Evolutionary conservation across 2,113 vertebrate species (phyloP).

Genomic region (Rana temporaria): DNA sequence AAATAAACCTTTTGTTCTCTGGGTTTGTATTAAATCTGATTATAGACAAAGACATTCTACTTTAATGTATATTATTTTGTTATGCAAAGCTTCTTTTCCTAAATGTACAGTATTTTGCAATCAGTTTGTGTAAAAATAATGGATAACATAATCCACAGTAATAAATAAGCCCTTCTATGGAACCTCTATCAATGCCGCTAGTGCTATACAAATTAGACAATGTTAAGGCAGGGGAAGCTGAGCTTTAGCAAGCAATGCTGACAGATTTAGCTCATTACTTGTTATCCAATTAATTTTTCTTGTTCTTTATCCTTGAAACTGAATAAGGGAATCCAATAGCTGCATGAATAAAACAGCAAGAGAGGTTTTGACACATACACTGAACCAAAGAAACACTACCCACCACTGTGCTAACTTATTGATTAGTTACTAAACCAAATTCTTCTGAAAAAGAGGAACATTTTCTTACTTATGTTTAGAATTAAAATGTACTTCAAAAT

Average conservation of each 20-base stretch:
- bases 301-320: conserved; percentile 48
- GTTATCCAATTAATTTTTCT: conserved; percentile 49
- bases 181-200: not conserved
- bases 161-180: not conserved
- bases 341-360: conserved; percentile 52
- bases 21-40: no score
- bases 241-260: not conserved
- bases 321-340: conserved; percentile 39
- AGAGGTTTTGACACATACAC: conserved; percentile 45
- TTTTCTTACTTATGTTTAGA: conserved; percentile 26
- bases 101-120: not conserved
- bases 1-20: no score
- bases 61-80: no score
- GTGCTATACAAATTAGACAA: not conserved
- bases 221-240: not conserved
- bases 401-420: conserved; percentile 35
- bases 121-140: not conserved
- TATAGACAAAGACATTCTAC: no score
- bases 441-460: not conserved
- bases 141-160: not conserved
- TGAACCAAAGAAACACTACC: conserved; percentile 45
- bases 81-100: not conserved
- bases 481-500: no score
- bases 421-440: conserved; percentile 46
- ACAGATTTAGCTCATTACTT: conserved; percentile 29